Base-by-base conservation (phyloP, 2,888 invertebrate species). In the Torymus auratus region DNA sequence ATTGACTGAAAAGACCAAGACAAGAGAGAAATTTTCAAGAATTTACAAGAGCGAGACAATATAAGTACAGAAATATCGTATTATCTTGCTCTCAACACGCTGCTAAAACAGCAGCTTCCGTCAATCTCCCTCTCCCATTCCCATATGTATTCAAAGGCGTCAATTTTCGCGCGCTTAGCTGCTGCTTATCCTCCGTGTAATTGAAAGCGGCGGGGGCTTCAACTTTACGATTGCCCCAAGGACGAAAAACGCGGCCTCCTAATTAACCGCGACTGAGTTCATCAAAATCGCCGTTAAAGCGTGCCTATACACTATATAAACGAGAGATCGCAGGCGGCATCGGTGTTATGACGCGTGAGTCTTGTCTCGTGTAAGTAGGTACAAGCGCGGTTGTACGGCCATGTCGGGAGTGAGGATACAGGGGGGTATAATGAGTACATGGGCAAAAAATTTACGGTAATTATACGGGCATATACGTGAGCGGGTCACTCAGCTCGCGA, bases 251-350 rank as follows among this genome's bases (percentile, higher is more conserved):
- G 58, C 85, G 84, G 85, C 84, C 87, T 88, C 83, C 87, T 88
- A 89, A 88, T 89, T 88, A 89, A 86, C 86, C 86, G 84, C 84
- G 84, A 86, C 87, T 86, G 86, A 87, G 87, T 88, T 87, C 85
- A 87, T 88, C 87, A 87, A 88, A 88, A 85, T 86, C 84, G 84
- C 85, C 85, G 85, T 86, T 86, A 86, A 85, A 73, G n/a, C n/a
- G n/a, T 62, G 71, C 74, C 69, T 20, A 1, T 41, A 41, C 7
- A 41, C 7, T 15, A 7, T 20, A 69, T 55, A 41, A 69, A 70
- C 70, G 56, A 68, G 55, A 61, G 7, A 41, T 41, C 41, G 41
- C 41, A 41, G 7, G 7, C 41, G 7, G 41, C 41, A 7, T 5
- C 41, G 7, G 41, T 10, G 41, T 41, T 41, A 41, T 41, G 41